Percentiles rank a stretch among this genome's conserved stretches.
phyloP scores from a whole-genome alignment of 2,888 invertebrate genomes.

The Zele albiditarsus region DNA sequence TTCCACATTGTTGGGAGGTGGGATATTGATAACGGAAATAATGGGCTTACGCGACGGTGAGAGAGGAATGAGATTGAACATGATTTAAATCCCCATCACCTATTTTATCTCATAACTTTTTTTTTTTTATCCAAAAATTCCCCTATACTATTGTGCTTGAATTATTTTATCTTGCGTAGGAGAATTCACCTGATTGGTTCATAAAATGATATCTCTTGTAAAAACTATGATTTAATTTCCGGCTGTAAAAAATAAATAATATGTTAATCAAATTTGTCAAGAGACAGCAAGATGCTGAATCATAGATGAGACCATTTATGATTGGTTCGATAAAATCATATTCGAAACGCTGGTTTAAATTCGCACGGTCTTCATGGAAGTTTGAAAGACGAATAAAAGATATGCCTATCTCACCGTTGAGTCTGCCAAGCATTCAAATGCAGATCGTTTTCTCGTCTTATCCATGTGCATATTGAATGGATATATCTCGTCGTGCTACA shows the following conservation, averaged over 20 bases:
- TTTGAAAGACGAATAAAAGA: not conserved
- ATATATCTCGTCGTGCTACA: not conserved
- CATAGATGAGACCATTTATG: not conserved
- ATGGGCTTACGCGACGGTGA: slow-evolving; percentile 8
- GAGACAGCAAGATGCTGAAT: no score
- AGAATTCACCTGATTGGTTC: not conserved
- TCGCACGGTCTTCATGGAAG: no score
- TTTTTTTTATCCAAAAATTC: not conserved
- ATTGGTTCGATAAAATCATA: not conserved
- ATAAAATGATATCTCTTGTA: not conserved
- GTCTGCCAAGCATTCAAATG: slow-evolving; percentile 41
- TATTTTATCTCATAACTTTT: not conserved
- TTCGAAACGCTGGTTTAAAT: not conserved
- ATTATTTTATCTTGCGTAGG: not conserved
- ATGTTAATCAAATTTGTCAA: no score
- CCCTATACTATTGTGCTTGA: not conserved
- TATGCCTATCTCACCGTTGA: not conserved
- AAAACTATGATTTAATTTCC: no score
- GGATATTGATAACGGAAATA: slow-evolving; percentile 23
- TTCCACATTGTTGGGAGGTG: not conserved
- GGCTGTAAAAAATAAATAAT: no score
- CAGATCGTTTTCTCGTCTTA: slow-evolving; percentile 41
- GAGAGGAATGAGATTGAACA: not conserved
- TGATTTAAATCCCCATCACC: slow-evolving; percentile 1
- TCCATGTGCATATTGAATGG: slow-evolving; percentile 2